Conservation (phyloP, 2,888 invertebrate genomes). For the Spodoptera exigua region DNA sequence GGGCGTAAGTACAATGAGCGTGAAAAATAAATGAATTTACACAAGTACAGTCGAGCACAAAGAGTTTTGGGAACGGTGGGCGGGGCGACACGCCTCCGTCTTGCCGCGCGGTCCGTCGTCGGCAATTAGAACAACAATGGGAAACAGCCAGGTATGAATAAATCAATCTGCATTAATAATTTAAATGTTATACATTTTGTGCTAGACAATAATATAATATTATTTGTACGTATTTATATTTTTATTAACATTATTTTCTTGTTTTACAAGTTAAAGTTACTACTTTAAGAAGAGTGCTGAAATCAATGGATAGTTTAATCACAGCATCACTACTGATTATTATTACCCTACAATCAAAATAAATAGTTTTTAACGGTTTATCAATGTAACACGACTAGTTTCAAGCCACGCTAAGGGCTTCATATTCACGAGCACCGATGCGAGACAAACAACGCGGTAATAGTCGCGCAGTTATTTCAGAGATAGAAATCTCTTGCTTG, state of each 20-base stretch:
- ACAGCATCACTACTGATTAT: too few species aligned
- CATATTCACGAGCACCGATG: too few species aligned
- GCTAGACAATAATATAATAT: conserved; percentile 4
- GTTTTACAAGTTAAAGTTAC: not conserved
- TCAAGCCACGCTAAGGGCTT: too few species aligned
- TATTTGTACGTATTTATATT: conserved; percentile 4
- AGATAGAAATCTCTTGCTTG: too few species aligned
- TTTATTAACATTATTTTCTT: not conserved
- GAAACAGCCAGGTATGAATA: conserved; percentile 75
- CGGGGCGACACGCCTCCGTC: conserved; percentile 82
- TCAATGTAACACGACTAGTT: too few species aligned
- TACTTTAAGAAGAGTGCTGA: too few species aligned
- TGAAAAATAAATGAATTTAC: conserved; percentile 73
- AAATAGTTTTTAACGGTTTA: too few species aligned
- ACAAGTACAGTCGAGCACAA: conserved; percentile 76
- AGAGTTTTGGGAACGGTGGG: conserved; percentile 75
- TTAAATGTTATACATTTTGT: conserved; percentile 11
- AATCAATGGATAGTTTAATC: too few species aligned
- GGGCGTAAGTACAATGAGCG: conserved; percentile 70
- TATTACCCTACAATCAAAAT: too few species aligned
- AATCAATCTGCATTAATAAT: conserved; percentile 73
- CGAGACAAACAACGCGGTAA: too few species aligned
- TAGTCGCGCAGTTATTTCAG: too few species aligned
- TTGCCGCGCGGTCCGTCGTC: conserved; percentile 61
- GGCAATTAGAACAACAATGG: conserved; percentile 79